Evolutionary conservation across 2,797 vertebrate genomes (phyloP).

Genomic region (Sparidentex hasta): DNA sequence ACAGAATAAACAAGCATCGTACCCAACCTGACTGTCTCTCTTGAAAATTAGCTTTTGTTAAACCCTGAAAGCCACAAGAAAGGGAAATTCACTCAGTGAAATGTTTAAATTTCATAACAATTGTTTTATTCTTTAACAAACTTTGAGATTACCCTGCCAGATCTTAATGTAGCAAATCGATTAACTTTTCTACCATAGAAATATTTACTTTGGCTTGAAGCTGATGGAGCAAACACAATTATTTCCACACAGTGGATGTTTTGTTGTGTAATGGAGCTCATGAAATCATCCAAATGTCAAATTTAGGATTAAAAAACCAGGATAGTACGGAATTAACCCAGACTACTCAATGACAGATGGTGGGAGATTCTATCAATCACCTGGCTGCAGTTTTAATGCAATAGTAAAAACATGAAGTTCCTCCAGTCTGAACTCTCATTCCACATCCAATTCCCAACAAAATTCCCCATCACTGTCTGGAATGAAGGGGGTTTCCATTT

Average conservation of each 20-base stretch:
- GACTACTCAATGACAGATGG: slow-evolving; percentile 23
- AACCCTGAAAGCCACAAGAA: slow-evolving; percentile 54
- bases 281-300: slow-evolving; percentile 59
- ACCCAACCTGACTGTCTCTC: slow-evolving; percentile 64
- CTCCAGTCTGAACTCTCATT: slow-evolving; percentile 56
- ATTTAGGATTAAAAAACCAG: slow-evolving; percentile 21
- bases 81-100: slow-evolving; percentile 42
- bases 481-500: slow-evolving; percentile 72
- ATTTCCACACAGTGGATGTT: slow-evolving; percentile 73
- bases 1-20: slow-evolving; percentile 63
- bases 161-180: slow-evolving; percentile 16
- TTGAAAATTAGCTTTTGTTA: slow-evolving; percentile 50
- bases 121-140: background rate
- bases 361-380: slow-evolving; percentile 31
- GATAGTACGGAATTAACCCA: slow-evolving; percentile 15
- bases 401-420: slow-evolving; percentile 49
- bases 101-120: slow-evolving; percentile 25
- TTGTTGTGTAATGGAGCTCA: slow-evolving; percentile 46
- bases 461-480: slow-evolving; percentile 67
- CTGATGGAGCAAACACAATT: slow-evolving; percentile 22
- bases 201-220: slow-evolving; percentile 32
- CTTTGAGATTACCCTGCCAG: slow-evolving; percentile 2
- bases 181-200: slow-evolving; percentile 37
- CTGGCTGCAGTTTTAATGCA: slow-evolving; percentile 50
- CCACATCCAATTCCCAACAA: slow-evolving; percentile 62